A percentile compares a stretch with the other conserved stretches of the same genome.
These are phyloP conservation scores for Steromphala cineraria DNA, from an alignment of 2,888 invertebrate species.

Conservation along the genomic window DNA sequence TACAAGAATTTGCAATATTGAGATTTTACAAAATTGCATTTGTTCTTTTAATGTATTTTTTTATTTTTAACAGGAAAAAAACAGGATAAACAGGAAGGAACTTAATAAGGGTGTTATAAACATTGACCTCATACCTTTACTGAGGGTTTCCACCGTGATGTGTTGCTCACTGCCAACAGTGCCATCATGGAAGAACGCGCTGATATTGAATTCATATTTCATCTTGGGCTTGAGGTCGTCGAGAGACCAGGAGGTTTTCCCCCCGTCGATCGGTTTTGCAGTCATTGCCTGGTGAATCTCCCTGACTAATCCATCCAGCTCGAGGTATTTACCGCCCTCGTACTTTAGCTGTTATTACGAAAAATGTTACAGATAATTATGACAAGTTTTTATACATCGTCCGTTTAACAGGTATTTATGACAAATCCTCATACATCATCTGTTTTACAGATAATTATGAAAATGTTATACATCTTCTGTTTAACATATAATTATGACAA, in stretches of 20 bases:
- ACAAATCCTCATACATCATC: no score
- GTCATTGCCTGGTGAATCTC: slow-evolving; percentile 39
- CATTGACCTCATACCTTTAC: no score
- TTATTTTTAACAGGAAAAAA: no score
- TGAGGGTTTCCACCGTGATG: slow-evolving; percentile 65
- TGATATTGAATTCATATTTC: slow-evolving; percentile 72
- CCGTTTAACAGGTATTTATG: not conserved
- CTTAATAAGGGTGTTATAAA: no score
- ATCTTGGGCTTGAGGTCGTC: slow-evolving; percentile 68
- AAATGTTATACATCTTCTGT: no score
- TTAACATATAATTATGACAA: no score
- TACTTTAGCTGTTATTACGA: slow-evolving; percentile 62
- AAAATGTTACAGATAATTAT: not conserved
- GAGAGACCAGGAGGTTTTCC: slow-evolving; percentile 54
- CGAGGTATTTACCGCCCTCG: slow-evolving; percentile 63
- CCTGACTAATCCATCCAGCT: slow-evolving; percentile 53
- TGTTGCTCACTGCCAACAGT: slow-evolving; percentile 51
- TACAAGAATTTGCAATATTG: no score
- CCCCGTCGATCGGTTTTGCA: slow-evolving; percentile 50
- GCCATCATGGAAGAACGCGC: slow-evolving; percentile 66
- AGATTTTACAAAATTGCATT: no score
- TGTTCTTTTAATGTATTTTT: no score
- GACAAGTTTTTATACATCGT: not conserved
- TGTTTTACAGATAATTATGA: no score
- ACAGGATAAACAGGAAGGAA: no score